A percentile compares a stretch with the other conserved stretches of the same genome.
These are phyloP conservation scores for Sturnira hondurensis DNA, from an alignment of 2,113 vertebrate genomes.

Conservation along the genomic window DNA sequence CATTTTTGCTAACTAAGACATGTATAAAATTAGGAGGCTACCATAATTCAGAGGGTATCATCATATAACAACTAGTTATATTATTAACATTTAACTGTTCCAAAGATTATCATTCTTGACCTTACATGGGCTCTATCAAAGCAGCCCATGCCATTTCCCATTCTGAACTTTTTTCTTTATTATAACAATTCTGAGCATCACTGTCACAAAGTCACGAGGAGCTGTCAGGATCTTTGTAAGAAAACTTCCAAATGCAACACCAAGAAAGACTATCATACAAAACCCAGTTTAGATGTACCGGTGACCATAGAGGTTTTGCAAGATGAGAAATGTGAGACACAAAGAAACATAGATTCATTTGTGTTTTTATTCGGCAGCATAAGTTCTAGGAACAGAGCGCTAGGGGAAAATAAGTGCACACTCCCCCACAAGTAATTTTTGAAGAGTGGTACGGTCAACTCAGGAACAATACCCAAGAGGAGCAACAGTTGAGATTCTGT, in stretches of 20 bases:
- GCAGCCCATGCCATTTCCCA: not conserved
- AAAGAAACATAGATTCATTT: not conserved
- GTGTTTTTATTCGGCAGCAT: not conserved
- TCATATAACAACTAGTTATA: not conserved
- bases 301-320: not conserved
- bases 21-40: not conserved
- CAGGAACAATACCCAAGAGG: not conserved
- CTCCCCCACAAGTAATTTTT: not conserved
- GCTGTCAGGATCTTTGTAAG: not conserved
- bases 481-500: not conserved
- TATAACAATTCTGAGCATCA: not conserved
- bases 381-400: not conserved
- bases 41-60: not conserved
- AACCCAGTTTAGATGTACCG: not conserved
- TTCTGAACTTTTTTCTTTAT: not conserved
- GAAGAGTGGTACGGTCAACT: not conserved
- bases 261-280: not conserved
- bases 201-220: not conserved
- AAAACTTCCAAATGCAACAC: not conserved
- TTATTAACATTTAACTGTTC: not conserved
- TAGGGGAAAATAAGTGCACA: not conserved
- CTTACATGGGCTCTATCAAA: not conserved
- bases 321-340: not conserved
- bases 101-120: constrained; percentile 7
- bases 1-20: not conserved